phyloP scores from a whole-genome alignment of 2,888 invertebrate genomes.

The Sesia apiformis region DNA sequence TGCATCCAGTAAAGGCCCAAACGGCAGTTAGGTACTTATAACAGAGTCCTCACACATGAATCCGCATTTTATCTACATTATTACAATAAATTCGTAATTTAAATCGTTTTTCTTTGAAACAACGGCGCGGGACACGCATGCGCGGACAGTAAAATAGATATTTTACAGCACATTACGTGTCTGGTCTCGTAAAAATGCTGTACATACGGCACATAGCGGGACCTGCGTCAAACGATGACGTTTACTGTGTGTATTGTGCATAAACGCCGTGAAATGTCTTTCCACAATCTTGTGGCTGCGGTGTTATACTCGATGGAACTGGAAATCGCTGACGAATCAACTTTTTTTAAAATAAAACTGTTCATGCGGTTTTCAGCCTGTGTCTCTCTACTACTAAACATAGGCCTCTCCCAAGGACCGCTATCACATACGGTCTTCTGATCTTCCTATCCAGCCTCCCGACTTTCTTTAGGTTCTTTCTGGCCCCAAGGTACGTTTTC shows the following conservation, averaged over 20 bases:
- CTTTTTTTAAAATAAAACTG: too few species aligned
- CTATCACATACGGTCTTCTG: too few species aligned
- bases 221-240: slow-evolving; percentile 48
- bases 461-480: too few species aligned
- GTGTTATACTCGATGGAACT: slow-evolving; percentile 42
- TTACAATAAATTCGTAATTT: slow-evolving; percentile 62
- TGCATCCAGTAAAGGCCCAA: too few species aligned
- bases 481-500: too few species aligned
- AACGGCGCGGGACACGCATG: slow-evolving; percentile 44
- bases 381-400: too few species aligned
- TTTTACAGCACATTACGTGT: slow-evolving; percentile 48
- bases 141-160: slow-evolving; percentile 51
- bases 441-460: too few species aligned
- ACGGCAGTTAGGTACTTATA: neutral
- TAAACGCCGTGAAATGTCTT: slow-evolving; percentile 32
- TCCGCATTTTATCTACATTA: slow-evolving; percentile 45
- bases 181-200: slow-evolving; percentile 50
- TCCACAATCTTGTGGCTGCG: slow-evolving; percentile 33
- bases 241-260: slow-evolving; percentile 42
- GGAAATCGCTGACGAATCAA: slow-evolving; percentile 19
- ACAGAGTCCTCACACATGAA: slow-evolving; percentile 8
- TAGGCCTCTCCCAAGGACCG: too few species aligned
- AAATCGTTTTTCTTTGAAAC: slow-evolving; percentile 65
- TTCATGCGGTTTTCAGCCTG: too few species aligned
- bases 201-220: slow-evolving; percentile 35